Evolutionary conservation across 1,140 invertebrate species (phyloP).

Genomic region (Zelostemma sp.): DNA sequence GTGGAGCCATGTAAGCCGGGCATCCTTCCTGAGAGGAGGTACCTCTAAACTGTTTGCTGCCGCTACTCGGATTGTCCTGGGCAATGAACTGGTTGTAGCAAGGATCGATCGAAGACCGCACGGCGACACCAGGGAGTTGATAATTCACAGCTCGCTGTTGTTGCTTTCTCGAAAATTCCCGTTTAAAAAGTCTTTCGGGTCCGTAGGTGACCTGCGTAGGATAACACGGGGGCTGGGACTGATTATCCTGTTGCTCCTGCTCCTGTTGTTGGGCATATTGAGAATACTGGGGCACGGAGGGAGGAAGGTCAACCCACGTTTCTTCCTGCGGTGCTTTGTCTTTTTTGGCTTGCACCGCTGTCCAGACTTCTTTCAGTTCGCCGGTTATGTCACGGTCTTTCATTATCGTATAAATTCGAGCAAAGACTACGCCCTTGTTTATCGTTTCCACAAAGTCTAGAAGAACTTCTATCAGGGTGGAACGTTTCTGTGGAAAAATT

Average conservation of each 20-base stretch:
- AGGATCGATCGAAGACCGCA: too few relatives aligned
- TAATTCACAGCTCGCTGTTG: too few relatives aligned
- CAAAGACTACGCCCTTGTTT: conserved; percentile 75
- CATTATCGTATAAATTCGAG: conserved; percentile 73
- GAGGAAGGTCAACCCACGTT: conserved; percentile 59
- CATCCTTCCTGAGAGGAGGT: conserved; percentile 52
- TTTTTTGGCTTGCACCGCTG: conserved; percentile 75
- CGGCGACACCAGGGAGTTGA: too few relatives aligned
- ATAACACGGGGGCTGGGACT: too few relatives aligned
- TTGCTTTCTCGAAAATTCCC: too few relatives aligned
- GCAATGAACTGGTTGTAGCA: too few relatives aligned
- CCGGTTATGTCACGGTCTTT: conserved; percentile 79
- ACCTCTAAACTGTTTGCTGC: too few relatives aligned
- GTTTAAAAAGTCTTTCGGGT: too few relatives aligned
- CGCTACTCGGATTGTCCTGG: too few relatives aligned
- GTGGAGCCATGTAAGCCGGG: conserved; percentile 49
- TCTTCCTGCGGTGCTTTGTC: conserved; percentile 65
- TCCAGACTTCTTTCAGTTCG: conserved; percentile 81
- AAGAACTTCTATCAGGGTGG: conserved; percentile 75
- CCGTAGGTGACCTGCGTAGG: too few relatives aligned
- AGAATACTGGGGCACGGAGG: conserved; percentile 52
- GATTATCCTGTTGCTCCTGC: too few relatives aligned
- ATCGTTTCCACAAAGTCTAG: conserved; percentile 80
- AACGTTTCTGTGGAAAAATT: conserved; percentile 70
- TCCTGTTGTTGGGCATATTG: not conserved